phyloP scores from a whole-genome alignment of 2,797 vertebrate genomes.

The Pristis pectinata region DNA sequence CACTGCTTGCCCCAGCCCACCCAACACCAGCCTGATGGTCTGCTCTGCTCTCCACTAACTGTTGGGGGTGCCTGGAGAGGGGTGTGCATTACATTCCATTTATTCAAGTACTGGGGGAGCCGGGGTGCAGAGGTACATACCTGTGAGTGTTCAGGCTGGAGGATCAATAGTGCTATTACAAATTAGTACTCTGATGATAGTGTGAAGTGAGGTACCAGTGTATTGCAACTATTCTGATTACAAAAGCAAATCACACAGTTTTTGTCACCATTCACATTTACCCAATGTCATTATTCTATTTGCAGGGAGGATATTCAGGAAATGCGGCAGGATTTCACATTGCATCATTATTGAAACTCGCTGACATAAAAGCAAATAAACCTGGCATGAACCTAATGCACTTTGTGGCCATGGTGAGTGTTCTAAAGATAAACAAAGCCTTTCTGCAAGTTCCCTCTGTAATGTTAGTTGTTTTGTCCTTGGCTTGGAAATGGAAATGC shows the following conservation, averaged over 20 bases:
- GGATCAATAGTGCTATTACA: too few relatives aligned
- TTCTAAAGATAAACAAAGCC: not conserved
- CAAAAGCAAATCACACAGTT: not conserved
- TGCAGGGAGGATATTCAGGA: conserved; percentile 68
- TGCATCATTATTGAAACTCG: conserved; percentile 67
- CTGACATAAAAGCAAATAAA: conserved; percentile 75
- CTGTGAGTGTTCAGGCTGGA: too few relatives aligned
- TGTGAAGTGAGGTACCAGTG: too few relatives aligned
- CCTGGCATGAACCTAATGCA: conserved; percentile 73
- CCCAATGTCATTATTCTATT: not conserved
- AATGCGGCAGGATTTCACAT: conserved; percentile 72
- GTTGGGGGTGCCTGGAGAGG: too few relatives aligned
- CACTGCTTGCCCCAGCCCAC: too few relatives aligned
- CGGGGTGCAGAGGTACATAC: too few relatives aligned
- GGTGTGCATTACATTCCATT: too few relatives aligned
- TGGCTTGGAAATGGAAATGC: conserved; percentile 40
- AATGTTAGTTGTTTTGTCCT: not conserved
- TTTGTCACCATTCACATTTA: not conserved
- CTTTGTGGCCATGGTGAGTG: conserved; percentile 68
- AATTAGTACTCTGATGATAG: too few relatives aligned
- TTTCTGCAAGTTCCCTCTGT: too few relatives aligned
- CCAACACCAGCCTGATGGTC: too few relatives aligned
- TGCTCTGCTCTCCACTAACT: too few relatives aligned
- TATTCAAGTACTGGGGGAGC: too few relatives aligned
- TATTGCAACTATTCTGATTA: not conserved